These are phyloP conservation scores for Rhizoglyphus robini DNA, from an alignment of 1,140 invertebrate species.

Conservation along the genomic window DNA sequence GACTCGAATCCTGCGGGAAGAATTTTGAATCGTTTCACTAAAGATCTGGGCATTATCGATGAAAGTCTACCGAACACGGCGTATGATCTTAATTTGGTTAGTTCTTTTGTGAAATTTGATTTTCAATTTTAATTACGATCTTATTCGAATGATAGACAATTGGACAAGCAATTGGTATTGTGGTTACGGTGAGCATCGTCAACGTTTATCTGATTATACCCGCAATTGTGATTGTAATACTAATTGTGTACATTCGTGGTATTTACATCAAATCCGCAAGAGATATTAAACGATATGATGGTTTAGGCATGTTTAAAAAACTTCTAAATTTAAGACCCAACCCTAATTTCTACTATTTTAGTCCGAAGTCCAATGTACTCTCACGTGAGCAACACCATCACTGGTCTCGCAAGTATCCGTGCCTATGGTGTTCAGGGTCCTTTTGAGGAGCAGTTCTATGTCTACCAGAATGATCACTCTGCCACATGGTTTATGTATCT, in stretches of 20 bases:
- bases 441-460: constrained; percentile 47
- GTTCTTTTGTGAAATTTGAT: no score
- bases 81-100: no score
- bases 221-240: constrained; percentile 48
- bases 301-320: no score
- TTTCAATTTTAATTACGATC: no score
- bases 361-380: no score
- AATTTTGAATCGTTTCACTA: no score
- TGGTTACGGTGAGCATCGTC: constrained; percentile 13
- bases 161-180: constrained; percentile 7
- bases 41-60: no score
- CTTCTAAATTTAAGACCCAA: no score
- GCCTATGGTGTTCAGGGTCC: constrained; percentile 38
- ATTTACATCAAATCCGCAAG: constrained; percentile 68
- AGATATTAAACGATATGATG: constrained; percentile 77
- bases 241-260: constrained; percentile 37
- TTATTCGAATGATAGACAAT: constrained; percentile 36
- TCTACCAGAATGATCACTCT: constrained; percentile 29
- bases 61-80: no score
- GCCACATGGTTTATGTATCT: constrained; percentile 14
- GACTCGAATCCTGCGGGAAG: constrained; percentile 57
- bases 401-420: constrained; percentile 38
- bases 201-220: constrained; percentile 46
- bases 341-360: no score
- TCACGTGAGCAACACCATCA: constrained; percentile 36